A percentile compares a stretch with the other conserved stretches of the same genome.
Evolutionary conservation across 2,888 invertebrate genomes (phyloP).

Genomic region (Mayetiola destructor): DNA sequence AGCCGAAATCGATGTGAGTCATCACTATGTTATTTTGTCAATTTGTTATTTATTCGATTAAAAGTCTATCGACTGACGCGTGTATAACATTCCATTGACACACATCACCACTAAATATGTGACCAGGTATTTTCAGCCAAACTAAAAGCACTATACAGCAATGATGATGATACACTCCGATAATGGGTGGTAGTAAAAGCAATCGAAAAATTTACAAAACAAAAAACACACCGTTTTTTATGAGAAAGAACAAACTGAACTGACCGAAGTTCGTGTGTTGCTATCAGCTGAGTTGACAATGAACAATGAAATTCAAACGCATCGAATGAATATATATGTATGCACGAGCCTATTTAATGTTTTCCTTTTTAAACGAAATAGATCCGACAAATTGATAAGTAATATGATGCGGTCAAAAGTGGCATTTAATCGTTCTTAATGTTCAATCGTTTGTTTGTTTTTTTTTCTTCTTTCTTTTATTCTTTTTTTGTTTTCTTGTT

Average conservation of each 20-base stretch:
- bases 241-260: not conserved
- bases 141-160: not conserved
- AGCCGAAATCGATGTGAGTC: not conserved
- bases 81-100: constrained; percentile 5
- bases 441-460: not conserved
- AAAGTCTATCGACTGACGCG: not conserved
- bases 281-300: not conserved
- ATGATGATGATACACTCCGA: not conserved
- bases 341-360: constrained; percentile 3
- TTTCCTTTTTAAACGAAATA: not conserved
- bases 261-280: not conserved
- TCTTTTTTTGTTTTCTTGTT: not conserved
- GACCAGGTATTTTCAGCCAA: not conserved
- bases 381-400: constrained; percentile 1
- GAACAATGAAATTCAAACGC: not conserved
- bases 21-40: constrained; percentile 11
- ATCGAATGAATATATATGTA: not conserved
- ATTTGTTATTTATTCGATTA: constrained; percentile 5
- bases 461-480: not conserved
- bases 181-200: not conserved
- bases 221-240: not conserved
- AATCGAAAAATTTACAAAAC: not conserved
- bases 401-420: constrained; percentile 5
- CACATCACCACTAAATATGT: not conserved
- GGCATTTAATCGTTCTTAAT: not conserved